phyloP scores from a whole-genome alignment of 1,140 invertebrate species.

The Drosophila aff. region DNA sequence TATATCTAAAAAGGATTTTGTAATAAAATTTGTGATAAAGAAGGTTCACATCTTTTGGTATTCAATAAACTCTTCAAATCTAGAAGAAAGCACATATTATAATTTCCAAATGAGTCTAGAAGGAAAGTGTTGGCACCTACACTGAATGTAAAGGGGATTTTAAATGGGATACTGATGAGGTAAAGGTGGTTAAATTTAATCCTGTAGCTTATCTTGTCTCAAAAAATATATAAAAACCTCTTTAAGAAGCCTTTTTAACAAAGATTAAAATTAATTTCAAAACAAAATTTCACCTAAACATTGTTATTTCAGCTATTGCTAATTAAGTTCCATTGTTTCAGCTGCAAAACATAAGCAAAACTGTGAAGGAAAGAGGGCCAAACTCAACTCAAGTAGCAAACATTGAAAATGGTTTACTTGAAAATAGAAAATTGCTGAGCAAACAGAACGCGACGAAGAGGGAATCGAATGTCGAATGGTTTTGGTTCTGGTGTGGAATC shows the following conservation, averaged over 20 bases:
- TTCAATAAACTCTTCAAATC: not conserved
- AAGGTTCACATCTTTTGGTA: not conserved
- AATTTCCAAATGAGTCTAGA: not conserved
- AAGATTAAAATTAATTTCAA: not conserved
- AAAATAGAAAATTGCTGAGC: conserved; percentile 52
- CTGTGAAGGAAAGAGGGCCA: not conserved
- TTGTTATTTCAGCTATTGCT: not conserved
- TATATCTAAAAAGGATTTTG: not conserved
- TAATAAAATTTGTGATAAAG: not conserved
- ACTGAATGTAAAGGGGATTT: not conserved
- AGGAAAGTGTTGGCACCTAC: too few species aligned
- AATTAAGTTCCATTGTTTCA: not conserved
- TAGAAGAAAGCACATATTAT: not conserved
- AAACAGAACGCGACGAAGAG: conserved; percentile 28
- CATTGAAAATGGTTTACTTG: conserved; percentile 29
- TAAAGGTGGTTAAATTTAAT: not conserved
- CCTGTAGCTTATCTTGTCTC: not conserved
- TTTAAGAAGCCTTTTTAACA: not conserved
- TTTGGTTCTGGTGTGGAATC: conserved; percentile 18
- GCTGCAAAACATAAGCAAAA: not conserved
- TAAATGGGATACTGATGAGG: not conserved
- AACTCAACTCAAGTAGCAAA: not conserved
- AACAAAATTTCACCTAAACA: rapidly evolving
- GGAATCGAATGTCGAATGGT: conserved; percentile 25
- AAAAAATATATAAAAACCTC: not conserved